These are phyloP conservation scores for Geopemphigus sp. DNA, from an alignment of 1,140 invertebrate species.

Conservation along the genomic window DNA sequence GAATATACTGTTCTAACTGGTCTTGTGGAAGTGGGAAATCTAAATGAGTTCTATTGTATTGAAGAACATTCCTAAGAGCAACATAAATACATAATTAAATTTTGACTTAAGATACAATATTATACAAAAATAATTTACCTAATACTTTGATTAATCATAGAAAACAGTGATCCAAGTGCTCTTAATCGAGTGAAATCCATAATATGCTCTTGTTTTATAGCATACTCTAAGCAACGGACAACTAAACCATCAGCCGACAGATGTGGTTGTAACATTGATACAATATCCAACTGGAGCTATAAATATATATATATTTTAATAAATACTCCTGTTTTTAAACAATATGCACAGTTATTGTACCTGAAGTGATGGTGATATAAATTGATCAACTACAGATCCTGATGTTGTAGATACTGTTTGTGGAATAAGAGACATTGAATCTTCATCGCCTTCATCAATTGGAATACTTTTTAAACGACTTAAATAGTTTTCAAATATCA, in stretches of 20 bases:
- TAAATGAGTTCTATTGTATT: conserved; percentile 87
- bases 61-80: conserved; percentile 75
- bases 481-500: conserved; percentile 98
- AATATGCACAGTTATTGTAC: conserved; percentile 52
- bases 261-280: conserved; percentile 76
- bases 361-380: conserved; percentile 76
- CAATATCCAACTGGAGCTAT: conserved; percentile 76
- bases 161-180: conserved; percentile 92
- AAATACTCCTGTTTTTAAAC: background rate
- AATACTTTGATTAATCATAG: conserved; percentile 94
- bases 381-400: conserved; percentile 61
- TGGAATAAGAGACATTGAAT: conserved; percentile 54
- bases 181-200: conserved; percentile 98
- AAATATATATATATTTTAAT: conserved; percentile 5
- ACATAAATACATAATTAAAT: background rate
- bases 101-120: background rate
- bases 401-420: conserved; percentile 31
- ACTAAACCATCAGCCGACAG: conserved; percentile 92
- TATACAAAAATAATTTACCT: conserved; percentile 57
- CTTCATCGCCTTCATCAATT: conserved; percentile 89
- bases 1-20: conserved; percentile 89
- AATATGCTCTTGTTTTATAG: conserved; percentile 90
- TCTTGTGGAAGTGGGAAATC: conserved; percentile 94
- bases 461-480: conserved; percentile 81
- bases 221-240: conserved; percentile 85